These are phyloP conservation scores for Miichthys miiuy DNA, from an alignment of 2,797 vertebrate genomes.

Conservation along the genomic window DNA sequence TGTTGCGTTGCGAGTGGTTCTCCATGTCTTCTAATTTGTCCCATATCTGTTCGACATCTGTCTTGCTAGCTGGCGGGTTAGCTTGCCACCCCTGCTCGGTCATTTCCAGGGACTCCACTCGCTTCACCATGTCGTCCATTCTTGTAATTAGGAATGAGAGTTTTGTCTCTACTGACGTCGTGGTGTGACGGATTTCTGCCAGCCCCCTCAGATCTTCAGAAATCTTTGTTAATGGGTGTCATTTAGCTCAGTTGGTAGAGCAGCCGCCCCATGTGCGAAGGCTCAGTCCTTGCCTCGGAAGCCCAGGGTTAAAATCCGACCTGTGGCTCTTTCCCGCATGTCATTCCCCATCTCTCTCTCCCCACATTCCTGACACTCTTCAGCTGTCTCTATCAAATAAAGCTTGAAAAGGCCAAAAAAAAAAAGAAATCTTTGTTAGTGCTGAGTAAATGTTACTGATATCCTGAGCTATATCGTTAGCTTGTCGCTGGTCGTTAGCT, in stretches of 20 bases:
- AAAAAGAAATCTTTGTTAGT: neutral
- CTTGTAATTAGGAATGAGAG: neutral
- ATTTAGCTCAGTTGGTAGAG: too few relatives aligned
- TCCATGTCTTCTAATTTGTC: conserved; percentile 8
- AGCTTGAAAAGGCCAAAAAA: too few relatives aligned
- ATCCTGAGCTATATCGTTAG: neutral
- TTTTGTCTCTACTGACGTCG: neutral
- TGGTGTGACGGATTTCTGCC: neutral
- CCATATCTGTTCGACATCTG: neutral
- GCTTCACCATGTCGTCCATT: neutral
- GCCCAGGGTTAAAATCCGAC: too few relatives aligned
- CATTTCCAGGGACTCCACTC: neutral
- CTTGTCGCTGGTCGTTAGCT: neutral
- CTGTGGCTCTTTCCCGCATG: too few relatives aligned
- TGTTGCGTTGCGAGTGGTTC: neutral
- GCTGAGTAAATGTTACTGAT: neutral
- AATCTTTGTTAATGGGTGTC: neutral
- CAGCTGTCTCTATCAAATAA: too few relatives aligned
- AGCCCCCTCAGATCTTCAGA: neutral
- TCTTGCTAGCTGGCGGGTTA: conserved; percentile 18
- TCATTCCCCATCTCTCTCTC: too few relatives aligned
- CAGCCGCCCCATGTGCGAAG: too few relatives aligned
- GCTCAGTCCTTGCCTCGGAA: too few relatives aligned
- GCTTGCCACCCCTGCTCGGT: conserved; percentile 8
- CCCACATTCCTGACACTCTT: too few relatives aligned